Evolutionary conservation across 2,797 vertebrate species (phyloP), one percentile per base, ranked within the genome.

Genomic region (Sus cebifrons): DNA sequence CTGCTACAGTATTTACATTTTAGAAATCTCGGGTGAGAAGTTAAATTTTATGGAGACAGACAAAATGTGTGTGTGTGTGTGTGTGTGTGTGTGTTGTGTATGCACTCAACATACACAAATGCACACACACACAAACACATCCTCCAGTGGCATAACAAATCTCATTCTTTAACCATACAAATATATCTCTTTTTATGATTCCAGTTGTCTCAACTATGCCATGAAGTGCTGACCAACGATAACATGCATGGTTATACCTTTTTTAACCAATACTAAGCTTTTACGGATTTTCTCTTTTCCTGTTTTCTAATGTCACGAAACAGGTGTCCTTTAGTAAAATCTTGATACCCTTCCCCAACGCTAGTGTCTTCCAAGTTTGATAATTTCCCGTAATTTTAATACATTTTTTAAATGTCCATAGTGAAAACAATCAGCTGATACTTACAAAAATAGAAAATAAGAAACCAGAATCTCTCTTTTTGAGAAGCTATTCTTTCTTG

Each of bases 1-100:
- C 49, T 44, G 44, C 60, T 91, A 82, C 54, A 49, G 36, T 83
- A 74, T 93, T 94, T 54, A 90, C 82, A 86, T 68, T 94, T 91
- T 40, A 29, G 4, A 87, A 95, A 96, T 89, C 64, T 73, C 94
- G 85, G 40, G 23, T 77, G 58, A 91, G 56, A 90, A 79, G 62
- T 94, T 77, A 77, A 49, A 60, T 74, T 87, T 54, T 16, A 18
- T 78, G 58, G 62, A 40, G 25, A 71, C 14, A 32, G 54, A 89
- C n/a, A 27, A 93, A 87, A 90, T 32, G 20, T 60, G n/a, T 32
- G 13, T 29, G 5, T 56, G 20, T 65, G 5, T 77, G 52, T 44
- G 17, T 32, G 20, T 52, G n/a, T 32, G 5, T 77, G 52, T 44
- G 18, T 62, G 18, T 14, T 73, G 16, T 62, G 18, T 27, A 13